phyloP scores from a whole-genome alignment of 2,888 invertebrate genomes.

The Rhagium mordax region DNA sequence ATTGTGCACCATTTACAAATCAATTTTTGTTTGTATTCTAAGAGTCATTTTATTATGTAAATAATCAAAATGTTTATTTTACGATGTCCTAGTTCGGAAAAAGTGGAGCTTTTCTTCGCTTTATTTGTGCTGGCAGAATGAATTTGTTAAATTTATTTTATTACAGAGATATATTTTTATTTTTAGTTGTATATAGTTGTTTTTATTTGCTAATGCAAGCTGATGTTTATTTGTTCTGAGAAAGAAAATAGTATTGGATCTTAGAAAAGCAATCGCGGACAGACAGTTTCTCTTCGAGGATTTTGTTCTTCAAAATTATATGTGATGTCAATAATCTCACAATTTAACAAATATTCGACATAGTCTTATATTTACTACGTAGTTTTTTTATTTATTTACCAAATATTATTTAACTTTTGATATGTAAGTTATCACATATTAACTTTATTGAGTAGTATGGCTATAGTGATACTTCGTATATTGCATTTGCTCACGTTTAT shows the following conservation, averaged over 20 bases:
- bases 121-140: constrained; percentile 19
- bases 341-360: constrained; percentile 62
- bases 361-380: constrained; percentile 58
- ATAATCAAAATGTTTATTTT: constrained; percentile 28
- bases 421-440: constrained; percentile 50
- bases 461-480: constrained; percentile 56
- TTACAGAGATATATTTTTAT: constrained; percentile 55
- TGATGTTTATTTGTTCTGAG: constrained; percentile 31
- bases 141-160: constrained; percentile 49
- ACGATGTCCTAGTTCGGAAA: neutral
- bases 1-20: neutral
- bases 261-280: constrained; percentile 32
- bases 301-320: constrained; percentile 68
- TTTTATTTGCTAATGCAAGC: constrained; percentile 31
- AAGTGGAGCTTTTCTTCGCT: constrained; percentile 22
- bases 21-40: neutral
- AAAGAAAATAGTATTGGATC: constrained; percentile 17
- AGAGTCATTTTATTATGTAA: constrained; percentile 35
- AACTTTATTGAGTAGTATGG: constrained; percentile 52
- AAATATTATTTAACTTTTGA: constrained; percentile 62
- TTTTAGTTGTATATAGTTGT: constrained; percentile 46
- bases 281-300: constrained; percentile 54
- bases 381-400: constrained; percentile 64
- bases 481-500: constrained; percentile 64
- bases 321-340: constrained; percentile 71